phyloP scores from a whole-genome alignment of 2,797 vertebrate species.

The Kryptopterus vitreolus region DNA sequence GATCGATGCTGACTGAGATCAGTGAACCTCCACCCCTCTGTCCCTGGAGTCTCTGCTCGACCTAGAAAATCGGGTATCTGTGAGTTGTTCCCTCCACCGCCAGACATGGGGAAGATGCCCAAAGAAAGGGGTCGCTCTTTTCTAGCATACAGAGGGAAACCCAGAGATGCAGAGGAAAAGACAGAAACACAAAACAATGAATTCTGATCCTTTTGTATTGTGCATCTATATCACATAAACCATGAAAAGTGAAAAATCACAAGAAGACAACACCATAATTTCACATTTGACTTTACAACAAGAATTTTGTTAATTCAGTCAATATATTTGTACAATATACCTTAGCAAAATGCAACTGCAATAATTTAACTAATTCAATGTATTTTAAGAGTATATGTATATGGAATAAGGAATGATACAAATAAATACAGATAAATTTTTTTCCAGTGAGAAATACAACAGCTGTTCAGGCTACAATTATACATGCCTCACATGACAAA shows the following conservation, averaged over 20 bases:
- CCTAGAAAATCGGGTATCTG: slow-evolving; percentile 82
- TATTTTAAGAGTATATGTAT: neutral
- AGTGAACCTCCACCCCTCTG: slow-evolving; percentile 88
- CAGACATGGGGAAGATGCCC: slow-evolving; percentile 86
- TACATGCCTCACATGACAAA: neutral
- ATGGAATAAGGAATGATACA: no score
- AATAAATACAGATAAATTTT: neutral
- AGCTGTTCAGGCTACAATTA: neutral
- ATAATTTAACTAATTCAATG: neutral
- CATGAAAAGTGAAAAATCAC: neutral
- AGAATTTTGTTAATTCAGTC: neutral
- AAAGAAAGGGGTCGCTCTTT: slow-evolving; percentile 93
- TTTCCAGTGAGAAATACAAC: neutral
- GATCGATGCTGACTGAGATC: slow-evolving; percentile 85
- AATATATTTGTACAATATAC: neutral
- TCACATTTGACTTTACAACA: neutral
- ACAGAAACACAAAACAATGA: neutral
- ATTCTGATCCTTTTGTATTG: neutral
- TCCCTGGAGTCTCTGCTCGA: slow-evolving; percentile 80
- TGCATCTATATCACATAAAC: neutral
- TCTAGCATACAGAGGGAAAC: slow-evolving; percentile 63
- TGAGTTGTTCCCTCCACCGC: slow-evolving; percentile 74
- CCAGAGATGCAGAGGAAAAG: neutral
- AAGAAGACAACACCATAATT: neutral
- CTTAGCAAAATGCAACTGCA: neutral